A percentile compares a stretch with the other conserved stretches of the same genome.
Evolutionary conservation across 2,113 vertebrate species (phyloP).

Genomic region (Petroica traversi): DNA sequence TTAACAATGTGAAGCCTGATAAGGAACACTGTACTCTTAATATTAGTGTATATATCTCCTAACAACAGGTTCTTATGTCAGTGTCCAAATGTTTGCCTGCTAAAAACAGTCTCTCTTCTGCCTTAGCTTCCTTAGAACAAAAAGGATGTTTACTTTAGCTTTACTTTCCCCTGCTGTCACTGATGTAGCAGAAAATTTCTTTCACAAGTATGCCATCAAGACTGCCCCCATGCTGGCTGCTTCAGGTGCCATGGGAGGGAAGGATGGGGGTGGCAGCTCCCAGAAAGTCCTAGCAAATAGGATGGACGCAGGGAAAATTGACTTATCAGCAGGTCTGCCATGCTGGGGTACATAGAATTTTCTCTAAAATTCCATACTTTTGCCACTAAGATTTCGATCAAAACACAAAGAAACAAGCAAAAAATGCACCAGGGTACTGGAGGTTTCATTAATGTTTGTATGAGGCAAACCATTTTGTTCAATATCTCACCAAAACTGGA

Average conservation of each 20-base stretch:
- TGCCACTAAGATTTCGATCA: rapidly evolving
- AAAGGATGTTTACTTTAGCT: background rate
- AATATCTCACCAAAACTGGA: background rate
- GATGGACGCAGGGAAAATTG: background rate
- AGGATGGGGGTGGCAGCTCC: background rate
- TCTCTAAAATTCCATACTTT: background rate
- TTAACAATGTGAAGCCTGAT: background rate
- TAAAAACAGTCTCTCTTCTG: background rate
- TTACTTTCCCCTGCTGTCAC: background rate
- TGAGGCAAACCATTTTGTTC: background rate
- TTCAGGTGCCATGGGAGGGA: background rate
- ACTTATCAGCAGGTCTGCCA: background rate
- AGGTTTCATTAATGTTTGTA: background rate
- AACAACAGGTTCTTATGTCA: background rate
- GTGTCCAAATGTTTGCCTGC: background rate
- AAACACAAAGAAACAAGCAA: background rate
- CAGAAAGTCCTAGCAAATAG: background rate
- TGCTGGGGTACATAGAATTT: background rate
- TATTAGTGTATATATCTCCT: background rate
- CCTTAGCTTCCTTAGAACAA: background rate
- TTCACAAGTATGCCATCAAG: background rate
- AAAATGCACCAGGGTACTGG: background rate
- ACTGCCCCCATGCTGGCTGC: background rate
- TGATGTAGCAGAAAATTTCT: background rate
- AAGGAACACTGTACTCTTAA: background rate